Base-by-base conservation (phyloP, 2,113 vertebrate genomes). In the Vicugna pacos region DNA sequence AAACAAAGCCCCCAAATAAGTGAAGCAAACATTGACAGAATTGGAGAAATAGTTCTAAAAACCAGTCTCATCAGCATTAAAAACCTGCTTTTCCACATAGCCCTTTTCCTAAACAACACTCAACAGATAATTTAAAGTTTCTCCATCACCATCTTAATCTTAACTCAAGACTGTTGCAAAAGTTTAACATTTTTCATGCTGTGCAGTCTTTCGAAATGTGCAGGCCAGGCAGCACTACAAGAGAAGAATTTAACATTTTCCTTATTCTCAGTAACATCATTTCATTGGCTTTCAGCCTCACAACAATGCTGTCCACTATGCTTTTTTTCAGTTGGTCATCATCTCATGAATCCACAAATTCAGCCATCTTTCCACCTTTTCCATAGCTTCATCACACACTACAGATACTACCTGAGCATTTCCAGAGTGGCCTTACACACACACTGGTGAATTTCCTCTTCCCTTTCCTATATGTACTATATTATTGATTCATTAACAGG, bases 401-500 rank as follows among this genome's bases (percentile, higher is more conserved):
- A 70, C 35, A 58, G 62, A 60, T 50, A 62, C 11, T 75, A 65
- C 35, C 28, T 89, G 32, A 42, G 30, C 17, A 88, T 62, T 81
- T 75, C 38, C 54, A 60, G 30, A 62, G 65, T 73, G 16, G 79
- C 30, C 93, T 94, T 64, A 73, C 46, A 73, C 11, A 94, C 24
- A 80, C 28, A 79, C 54, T 20, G 20, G 65, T 94, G 56, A 20
- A 62, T 73, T 94, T 88, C 46, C 84, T 79, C 62, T 73, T 82
- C 28, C 20, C 80, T 89, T 81, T 54, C 32, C 32, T 62, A 2
- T 28, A 69, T 35, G 11, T 58, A 35, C 35, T 58, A 4, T 32
- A 69, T 93, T 77, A 32, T 13, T 93, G 24, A 86, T 86, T 65
- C 35, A 77, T 67, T 67, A 93, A 67, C 62, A 86, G 38, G 58